Evolutionary conservation across 2,888 invertebrate species (phyloP), one percentile per base, ranked within the genome.

Genomic region (Scrobipalpa costella): DNA sequence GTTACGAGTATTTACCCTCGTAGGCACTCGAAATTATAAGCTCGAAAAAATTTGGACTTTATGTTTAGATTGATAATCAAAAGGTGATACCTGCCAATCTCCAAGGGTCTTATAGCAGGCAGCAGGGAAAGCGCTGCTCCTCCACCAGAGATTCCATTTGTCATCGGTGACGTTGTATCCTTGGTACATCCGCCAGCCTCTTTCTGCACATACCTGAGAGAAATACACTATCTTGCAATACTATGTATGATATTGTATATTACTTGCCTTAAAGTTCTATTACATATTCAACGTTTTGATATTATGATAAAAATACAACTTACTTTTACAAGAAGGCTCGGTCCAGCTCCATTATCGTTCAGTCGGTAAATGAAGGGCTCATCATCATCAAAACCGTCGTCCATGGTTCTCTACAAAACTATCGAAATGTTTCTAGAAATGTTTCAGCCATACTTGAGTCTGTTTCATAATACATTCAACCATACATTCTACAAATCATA

Each of bases 141-240:
- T 92, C 96, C 96, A 97, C 96, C 96, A 97, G 2, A 97, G 91
- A 77, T 97, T 96, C 97, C 97, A 97, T 66, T 94, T 92, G 68
- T 95, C 95, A 1, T 86, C 84, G 0, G 83, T 80, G 8, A 21
- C 40, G 21, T 68, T 79, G 67, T 79, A 81, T 33, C 93, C 93
- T 66, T 95, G 94, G 83, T 94, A 96, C 78, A 96, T 94, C 55
- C 94, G 92, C 97, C 96, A 97, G 0, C 96, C 96, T 9, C 96
- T 92, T 82, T 96, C 96, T 62, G 94, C 89, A 77, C 95, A 96
- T 38, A 96, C 95, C 95, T 96, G 59, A 9, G 36, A 36, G 11
- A 7, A 36, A 36, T 7, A 36, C 11, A 36, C 11, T 7, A 36
- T 36, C 7, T 36, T 36, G n/a, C 27, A 27, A 2, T 27, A 3